Conservation (phyloP, 2,113 vertebrate genomes). For the Marmota monax region DNA sequence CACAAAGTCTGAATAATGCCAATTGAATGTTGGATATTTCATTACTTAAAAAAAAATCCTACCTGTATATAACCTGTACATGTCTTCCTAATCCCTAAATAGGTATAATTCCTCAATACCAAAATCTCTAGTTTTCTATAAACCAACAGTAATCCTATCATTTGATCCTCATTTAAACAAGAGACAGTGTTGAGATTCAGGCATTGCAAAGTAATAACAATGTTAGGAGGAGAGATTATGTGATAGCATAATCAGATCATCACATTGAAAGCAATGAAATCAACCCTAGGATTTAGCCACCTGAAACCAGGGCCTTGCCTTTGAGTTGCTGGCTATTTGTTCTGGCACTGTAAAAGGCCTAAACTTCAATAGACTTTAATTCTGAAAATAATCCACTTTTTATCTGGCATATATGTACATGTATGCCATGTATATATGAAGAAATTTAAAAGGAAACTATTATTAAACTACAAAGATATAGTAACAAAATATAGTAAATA, state of each 20-base stretch:
- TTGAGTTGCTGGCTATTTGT: not conserved
- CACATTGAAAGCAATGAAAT: not conserved
- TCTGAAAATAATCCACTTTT: not conserved
- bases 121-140: not conserved
- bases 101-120: not conserved
- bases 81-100: slow-evolving; percentile 16
- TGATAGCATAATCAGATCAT: not conserved
- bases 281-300: not conserved
- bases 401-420: not conserved
- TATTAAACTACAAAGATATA: no score
- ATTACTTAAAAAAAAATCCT: not conserved
- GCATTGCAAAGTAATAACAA: not conserved
- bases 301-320: not conserved
- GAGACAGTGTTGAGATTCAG: not conserved
- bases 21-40: not conserved
- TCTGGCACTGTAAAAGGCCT: not conserved
- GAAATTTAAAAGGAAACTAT: not conserved
- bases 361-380: not conserved
- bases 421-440: not conserved
- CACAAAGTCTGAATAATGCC: not conserved
- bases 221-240: not conserved
- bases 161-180: not conserved
- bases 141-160: not conserved
- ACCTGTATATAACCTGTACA: not conserved
- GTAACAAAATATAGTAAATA: no score